These are phyloP conservation scores for Ips typographus DNA, from an alignment of 1,140 invertebrate genomes.

Conservation along the genomic window DNA sequence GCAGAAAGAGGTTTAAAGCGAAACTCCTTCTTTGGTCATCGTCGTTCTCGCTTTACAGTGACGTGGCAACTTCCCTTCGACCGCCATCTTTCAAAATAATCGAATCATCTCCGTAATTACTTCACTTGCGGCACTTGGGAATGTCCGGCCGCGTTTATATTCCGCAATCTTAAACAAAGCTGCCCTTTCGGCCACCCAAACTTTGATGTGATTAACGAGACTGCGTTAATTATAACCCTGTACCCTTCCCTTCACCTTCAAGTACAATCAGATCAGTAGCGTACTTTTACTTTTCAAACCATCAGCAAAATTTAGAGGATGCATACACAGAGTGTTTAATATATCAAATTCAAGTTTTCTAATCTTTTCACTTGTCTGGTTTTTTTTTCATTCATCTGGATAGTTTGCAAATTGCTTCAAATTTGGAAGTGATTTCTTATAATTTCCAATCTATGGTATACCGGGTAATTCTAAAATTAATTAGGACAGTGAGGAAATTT, in stretches of 20 bases:
- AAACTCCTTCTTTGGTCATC: not conserved
- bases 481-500: too few species aligned
- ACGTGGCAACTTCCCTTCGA: conserved; percentile 5
- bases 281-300: not conserved
- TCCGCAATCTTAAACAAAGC: conserved; percentile 44
- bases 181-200: conserved; percentile 33
- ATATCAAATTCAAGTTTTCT: too few species aligned
- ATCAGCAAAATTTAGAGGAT: too few species aligned
- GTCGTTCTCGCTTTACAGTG: not conserved
- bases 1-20: too few species aligned
- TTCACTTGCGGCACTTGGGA: conserved; percentile 35
- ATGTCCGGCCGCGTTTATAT: conserved; percentile 18
- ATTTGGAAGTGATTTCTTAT: too few species aligned
- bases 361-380: too few species aligned
- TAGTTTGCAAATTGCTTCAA: too few species aligned
- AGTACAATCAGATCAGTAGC: not conserved
- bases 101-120: conserved; percentile 37
- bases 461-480: too few species aligned
- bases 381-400: too few species aligned
- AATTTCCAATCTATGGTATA: too few species aligned
- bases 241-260: conserved; percentile 37
- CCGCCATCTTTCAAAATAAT: conserved; percentile 34
- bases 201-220: conserved; percentile 47
- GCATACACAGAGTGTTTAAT: too few species aligned
- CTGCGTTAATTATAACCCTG: conserved; percentile 44